A percentile compares a stretch with the other conserved stretches of the same genome.
Evolutionary conservation across 2,113 vertebrate genomes (phyloP).

Genomic region (Cyprinus carpio): DNA sequence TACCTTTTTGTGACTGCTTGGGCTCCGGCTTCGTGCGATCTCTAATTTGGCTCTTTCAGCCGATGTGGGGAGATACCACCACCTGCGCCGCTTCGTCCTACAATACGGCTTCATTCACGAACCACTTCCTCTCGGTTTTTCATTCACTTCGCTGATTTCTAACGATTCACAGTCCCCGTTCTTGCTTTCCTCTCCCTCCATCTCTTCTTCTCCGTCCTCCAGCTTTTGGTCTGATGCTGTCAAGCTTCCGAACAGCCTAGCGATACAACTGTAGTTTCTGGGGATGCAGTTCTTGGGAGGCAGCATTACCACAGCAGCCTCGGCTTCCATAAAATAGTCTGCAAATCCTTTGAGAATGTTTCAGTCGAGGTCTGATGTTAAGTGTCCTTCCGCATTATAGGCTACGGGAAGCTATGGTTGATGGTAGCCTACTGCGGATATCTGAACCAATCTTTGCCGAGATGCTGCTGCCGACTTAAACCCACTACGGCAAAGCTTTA

Average conservation of each 20-base stretch:
- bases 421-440: constrained; percentile 58
- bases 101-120: constrained; percentile 72
- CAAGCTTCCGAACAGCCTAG: constrained; percentile 86
- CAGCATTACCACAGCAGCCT: constrained; percentile 72
- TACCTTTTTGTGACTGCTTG: constrained; percentile 88
- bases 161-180: constrained; percentile 72
- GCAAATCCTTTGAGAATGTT: neutral
- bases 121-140: constrained; percentile 76
- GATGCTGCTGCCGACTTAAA: too few relatives aligned
- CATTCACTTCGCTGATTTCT: constrained; percentile 72
- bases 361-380: constrained; percentile 48
- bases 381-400: constrained; percentile 45
- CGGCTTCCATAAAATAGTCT: constrained; percentile 74
- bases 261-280: constrained; percentile 94
- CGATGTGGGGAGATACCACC: constrained; percentile 87
- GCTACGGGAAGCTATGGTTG: neutral
- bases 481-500: neutral
- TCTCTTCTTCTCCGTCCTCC: constrained; percentile 75
- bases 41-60: constrained; percentile 78
- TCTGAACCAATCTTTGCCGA: constrained; percentile 60
- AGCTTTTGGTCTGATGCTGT: constrained; percentile 77
- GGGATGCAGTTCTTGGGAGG: constrained; percentile 87
- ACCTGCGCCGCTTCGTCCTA: constrained; percentile 83
- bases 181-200: constrained; percentile 68
- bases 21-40: constrained; percentile 81